phyloP scores from a whole-genome alignment of 2,797 vertebrate species.

The Chiloscyllium punctatum region DNA sequence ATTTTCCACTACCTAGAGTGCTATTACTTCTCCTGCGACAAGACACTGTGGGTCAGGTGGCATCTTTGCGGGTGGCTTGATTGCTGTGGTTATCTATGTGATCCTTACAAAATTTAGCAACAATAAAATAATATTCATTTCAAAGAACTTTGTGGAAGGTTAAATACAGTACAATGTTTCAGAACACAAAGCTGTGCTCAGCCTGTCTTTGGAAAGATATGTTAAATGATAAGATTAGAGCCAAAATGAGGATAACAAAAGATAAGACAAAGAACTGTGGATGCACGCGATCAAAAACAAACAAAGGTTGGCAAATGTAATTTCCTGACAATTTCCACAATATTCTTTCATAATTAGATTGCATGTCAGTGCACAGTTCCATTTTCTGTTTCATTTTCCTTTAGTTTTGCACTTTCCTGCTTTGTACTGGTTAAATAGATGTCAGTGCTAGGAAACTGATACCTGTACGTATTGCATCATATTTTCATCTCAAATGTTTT shows the following conservation, averaged over 20 bases:
- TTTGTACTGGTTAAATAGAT: background rate
- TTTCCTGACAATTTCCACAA: background rate
- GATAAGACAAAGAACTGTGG: background rate
- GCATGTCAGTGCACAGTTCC: background rate
- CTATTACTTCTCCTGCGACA: background rate
- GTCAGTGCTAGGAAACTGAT: background rate
- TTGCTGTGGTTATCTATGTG: background rate
- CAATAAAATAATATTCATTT: conserved; percentile 3
- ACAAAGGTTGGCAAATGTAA: background rate
- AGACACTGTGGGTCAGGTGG: background rate
- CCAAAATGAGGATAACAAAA: background rate
- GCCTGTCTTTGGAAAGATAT: background rate
- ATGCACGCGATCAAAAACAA: too few relatives aligned
- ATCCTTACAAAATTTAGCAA: background rate
- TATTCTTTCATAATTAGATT: background rate
- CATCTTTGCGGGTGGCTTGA: background rate
- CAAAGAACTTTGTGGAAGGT: conserved; percentile 3
- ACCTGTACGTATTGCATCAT: background rate
- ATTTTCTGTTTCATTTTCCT: background rate
- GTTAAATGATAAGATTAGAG: background rate
- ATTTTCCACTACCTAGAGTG: background rate
- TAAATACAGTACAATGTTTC: background rate
- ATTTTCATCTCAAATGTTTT: background rate
- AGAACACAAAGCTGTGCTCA: background rate
- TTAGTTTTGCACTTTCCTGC: background rate